Conservation (phyloP, 2,888 invertebrate genomes). For the Cryptocheilus praepositus region DNA sequence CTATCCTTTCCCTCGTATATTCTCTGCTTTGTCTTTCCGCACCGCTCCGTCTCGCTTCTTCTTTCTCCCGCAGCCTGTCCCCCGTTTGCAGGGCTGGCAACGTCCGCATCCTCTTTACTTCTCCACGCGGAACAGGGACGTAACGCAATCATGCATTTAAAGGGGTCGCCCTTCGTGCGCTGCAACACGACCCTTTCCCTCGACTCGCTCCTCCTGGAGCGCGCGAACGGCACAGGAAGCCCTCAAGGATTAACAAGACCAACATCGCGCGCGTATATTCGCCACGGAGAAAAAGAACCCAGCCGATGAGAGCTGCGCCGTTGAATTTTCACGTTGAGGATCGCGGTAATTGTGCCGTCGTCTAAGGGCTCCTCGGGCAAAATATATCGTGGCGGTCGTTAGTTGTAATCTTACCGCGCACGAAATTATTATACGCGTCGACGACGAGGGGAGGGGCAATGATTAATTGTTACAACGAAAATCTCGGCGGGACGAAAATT, state of each 20-base stretch:
- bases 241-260: constrained; percentile 10
- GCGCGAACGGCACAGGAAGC: neutral
- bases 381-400: too few relatives aligned
- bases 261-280: constrained; percentile 4
- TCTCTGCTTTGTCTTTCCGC: neutral
- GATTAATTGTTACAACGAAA: too few relatives aligned
- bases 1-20: neutral
- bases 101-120: constrained; percentile 20
- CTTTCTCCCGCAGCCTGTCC: constrained; percentile 8
- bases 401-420: too few relatives aligned
- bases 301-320: too few relatives aligned
- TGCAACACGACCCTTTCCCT: constrained; percentile 21
- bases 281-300: too few relatives aligned
- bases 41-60: too few relatives aligned
- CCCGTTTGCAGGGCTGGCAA: neutral
- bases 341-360: too few relatives aligned
- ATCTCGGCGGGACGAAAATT: too few relatives aligned
- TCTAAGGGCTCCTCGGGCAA: too few relatives aligned
- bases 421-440: too few relatives aligned
- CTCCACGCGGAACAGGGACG: constrained; percentile 27
- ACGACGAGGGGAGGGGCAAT: too few relatives aligned
- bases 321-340: too few relatives aligned
- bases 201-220: constrained; percentile 8
- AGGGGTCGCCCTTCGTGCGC: constrained; percentile 36
- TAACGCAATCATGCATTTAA: constrained; percentile 56